phyloP scores from a whole-genome alignment of 2,797 vertebrate species.

The Anguilla pacifica region DNA sequence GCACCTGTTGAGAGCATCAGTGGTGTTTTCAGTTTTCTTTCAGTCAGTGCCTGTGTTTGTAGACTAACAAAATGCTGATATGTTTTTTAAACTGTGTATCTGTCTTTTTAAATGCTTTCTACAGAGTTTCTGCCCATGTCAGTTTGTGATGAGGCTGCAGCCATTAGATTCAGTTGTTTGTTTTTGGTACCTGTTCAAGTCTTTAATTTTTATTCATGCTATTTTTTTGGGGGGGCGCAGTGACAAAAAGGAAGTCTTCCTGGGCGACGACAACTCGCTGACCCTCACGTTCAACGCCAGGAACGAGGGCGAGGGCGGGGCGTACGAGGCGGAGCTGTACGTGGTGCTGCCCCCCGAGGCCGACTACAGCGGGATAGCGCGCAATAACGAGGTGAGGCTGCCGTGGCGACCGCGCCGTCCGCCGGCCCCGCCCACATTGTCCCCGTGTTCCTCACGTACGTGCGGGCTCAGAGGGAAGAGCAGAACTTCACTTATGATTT shows the following conservation, averaged over 20 bases:
- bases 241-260: slow-evolving; percentile 79
- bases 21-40: background rate
- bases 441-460: background rate
- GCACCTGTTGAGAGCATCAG: background rate
- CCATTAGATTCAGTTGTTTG: slow-evolving; percentile 20
- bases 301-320: slow-evolving; percentile 88
- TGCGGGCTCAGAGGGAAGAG: background rate
- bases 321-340: slow-evolving; percentile 89
- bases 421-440: background rate
- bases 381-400: slow-evolving; percentile 81
- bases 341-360: slow-evolving; percentile 86
- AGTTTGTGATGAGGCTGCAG: background rate
- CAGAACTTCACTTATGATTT: background rate
- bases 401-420: background rate
- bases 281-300: slow-evolving; percentile 83
- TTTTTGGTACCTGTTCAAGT: background rate
- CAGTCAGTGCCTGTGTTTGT: background rate
- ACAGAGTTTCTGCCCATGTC: background rate
- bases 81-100: no score
- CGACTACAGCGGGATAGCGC: slow-evolving; percentile 86
- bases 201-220: background rate
- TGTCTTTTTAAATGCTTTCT: background rate
- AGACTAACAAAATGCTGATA: no score
- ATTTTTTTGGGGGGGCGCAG: slow-evolving; percentile 57
- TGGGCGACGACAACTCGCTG: slow-evolving; percentile 86